Evolutionary conservation across 53 echinoderm and acorn worm species (phyloP).

Genomic region (Echinarachnius parma): DNA sequence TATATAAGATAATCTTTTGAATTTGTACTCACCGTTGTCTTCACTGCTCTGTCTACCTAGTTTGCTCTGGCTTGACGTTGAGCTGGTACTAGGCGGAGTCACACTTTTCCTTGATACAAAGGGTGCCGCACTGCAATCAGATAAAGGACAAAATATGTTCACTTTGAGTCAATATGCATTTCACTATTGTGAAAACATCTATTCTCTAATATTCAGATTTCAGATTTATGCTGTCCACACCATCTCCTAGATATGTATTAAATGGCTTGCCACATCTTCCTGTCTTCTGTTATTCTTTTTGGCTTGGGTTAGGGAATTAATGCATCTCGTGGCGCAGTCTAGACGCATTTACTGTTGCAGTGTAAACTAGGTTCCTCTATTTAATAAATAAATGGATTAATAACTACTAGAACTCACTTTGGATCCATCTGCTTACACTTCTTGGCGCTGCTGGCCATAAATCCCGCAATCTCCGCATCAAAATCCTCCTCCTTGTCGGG

Average conservation of each 20-base stretch:
- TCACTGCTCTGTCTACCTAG: constrained; percentile 17
- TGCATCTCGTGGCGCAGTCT: no score
- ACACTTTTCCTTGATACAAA: constrained; percentile 31
- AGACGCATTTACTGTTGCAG: no score
- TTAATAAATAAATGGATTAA: background rate
- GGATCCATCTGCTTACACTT: constrained; percentile 88
- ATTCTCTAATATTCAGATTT: no score
- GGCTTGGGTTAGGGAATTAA: no score
- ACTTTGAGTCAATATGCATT: no score
- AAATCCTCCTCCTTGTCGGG: constrained; percentile 45
- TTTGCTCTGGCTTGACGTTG: background rate
- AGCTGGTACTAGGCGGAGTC: constrained; percentile 14
- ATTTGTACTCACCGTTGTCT: constrained; percentile 15
- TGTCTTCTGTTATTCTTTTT: no score
- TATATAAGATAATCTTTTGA: no score
- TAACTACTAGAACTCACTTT: constrained; percentile 54
- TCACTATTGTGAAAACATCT: no score
- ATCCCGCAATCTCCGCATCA: constrained; percentile 79
- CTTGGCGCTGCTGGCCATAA: constrained; percentile 66
- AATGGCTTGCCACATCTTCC: no score
- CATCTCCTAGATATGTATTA: no score
- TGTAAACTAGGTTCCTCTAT: background rate
- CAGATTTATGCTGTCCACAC: no score
- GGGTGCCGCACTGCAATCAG: constrained; percentile 15
- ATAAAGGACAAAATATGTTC: background rate